Evolutionary conservation across 2,888 invertebrate genomes (phyloP), one percentile per base, ranked within the genome.

Genomic region (Ichneumoninae sp.): DNA sequence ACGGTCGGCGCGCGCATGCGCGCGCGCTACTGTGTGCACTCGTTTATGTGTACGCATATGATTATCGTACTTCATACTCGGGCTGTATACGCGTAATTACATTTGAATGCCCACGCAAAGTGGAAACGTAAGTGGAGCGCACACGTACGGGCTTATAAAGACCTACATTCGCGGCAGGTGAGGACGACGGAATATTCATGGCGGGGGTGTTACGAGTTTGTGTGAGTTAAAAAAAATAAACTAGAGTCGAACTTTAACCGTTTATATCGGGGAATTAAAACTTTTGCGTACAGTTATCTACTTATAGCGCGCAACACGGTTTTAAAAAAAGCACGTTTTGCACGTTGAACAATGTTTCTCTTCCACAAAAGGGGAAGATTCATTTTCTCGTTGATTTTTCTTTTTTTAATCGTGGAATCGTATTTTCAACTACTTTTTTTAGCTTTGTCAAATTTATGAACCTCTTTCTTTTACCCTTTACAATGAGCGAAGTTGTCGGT

Each of bases 21-120:
- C 85, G 83, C 81, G 69, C 83, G 80, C 80, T 72, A 79, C 86
- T 87, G 84, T 82, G 66, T 87, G 85, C 87, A 86, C 81, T 85
- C 86, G 86, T 30, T 30, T 50, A 47, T 36, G 62, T 54, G 13
- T 52, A 26, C 50, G 65, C 71, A 40, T 62, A 44, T 47, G 62
- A 62, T 62, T 47, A 60, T 36, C 44, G 72, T 47, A 44, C 74
- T 44, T 62, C n/a, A 62, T 50, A 33, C 4, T 74, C 26, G 62
- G 7, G 33, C 33, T 10, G 40, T 62, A 62, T 19, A 62, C 33
- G 47, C 60, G 44, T 66, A 80, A 80, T 80, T 80, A 57, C 79
- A 80, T 66, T 66, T 72, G 71, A 62, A 70, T 66, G 30, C 66
- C 68, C 74, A 68, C 80, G 68, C 72, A 50, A 19, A 69, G 30